These are phyloP conservation scores for Conops quadrifasciatus DNA, from an alignment of 2,888 invertebrate genomes.

Conservation along the genomic window DNA sequence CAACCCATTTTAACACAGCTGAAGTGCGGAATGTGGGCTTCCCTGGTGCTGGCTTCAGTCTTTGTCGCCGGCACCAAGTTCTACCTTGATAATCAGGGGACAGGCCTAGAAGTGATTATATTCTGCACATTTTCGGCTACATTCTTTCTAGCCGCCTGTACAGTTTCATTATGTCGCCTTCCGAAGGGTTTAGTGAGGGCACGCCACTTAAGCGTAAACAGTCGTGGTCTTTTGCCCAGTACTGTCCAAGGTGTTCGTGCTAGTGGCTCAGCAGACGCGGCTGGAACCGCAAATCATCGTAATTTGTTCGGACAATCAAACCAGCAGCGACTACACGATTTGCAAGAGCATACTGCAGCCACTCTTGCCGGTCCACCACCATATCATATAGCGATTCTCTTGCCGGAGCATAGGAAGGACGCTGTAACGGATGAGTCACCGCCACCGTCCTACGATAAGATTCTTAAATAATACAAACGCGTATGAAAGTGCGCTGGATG, in stretches of 20 bases:
- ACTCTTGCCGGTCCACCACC: slow-evolving; percentile 72
- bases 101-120: slow-evolving; percentile 71
- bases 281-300: slow-evolving; percentile 27
- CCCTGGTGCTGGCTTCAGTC: slow-evolving; percentile 74
- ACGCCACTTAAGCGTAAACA: slow-evolving; percentile 41
- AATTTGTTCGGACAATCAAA: slow-evolving; percentile 24
- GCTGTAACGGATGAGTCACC: slow-evolving; percentile 67
- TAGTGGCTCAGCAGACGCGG: slow-evolving; percentile 41
- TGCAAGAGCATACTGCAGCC: slow-evolving; percentile 42
- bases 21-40: slow-evolving; percentile 77
- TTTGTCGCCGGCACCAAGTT: slow-evolving; percentile 78
- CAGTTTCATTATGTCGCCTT: slow-evolving; percentile 70
- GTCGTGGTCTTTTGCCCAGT: slow-evolving; percentile 35
- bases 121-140: slow-evolving; percentile 73
- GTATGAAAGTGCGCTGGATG: not conserved
- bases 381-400: slow-evolving; percentile 82
- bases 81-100: slow-evolving; percentile 74
- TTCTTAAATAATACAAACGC: slow-evolving; percentile 70
- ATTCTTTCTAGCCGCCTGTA: slow-evolving; percentile 72
- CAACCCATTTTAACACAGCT: slow-evolving; percentile 67
- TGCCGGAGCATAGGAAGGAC: slow-evolving; percentile 66
- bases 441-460: slow-evolving; percentile 80
- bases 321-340: slow-evolving; percentile 40
- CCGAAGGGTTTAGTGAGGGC: slow-evolving; percentile 61
- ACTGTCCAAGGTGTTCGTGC: slow-evolving; percentile 22